Evolutionary conservation across 2,797 vertebrate genomes (phyloP).

Genomic region (Pelochelys cantorii): DNA sequence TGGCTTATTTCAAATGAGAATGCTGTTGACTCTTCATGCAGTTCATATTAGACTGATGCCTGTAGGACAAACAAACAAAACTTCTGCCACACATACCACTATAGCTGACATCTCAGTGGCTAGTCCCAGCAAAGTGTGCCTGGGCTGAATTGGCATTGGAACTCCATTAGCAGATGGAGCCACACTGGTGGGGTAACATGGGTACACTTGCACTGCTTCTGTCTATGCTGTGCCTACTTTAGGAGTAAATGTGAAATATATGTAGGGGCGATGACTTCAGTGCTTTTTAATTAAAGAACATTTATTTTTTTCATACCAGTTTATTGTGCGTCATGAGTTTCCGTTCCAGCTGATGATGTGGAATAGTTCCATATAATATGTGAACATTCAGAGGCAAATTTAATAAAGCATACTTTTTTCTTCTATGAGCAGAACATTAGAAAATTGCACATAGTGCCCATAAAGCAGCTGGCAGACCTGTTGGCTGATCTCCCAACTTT

Average conservation of each 20-base stretch:
- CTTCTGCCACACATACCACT: not conserved
- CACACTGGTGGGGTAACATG: not conserved
- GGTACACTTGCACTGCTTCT: fast-evolving
- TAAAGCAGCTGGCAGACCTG: slow-evolving; percentile 23
- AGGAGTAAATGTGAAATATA: not conserved
- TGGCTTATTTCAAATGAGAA: not conserved
- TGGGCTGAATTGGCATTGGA: not conserved
- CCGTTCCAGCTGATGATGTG: not conserved
- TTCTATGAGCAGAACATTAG: slow-evolving; percentile 15
- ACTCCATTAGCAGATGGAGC: fast-evolving
- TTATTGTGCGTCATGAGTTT: not conserved
- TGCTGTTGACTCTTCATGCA: not conserved
- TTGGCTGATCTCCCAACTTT: not conserved
- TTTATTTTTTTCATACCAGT: not conserved
- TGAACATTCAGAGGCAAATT: slow-evolving; percentile 28
- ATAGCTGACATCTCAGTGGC: not conserved
- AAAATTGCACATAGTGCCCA: slow-evolving; percentile 14
- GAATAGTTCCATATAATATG: not conserved
- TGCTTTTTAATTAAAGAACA: slow-evolving; percentile 10
- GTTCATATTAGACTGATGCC: not conserved
- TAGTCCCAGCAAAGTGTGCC: not conserved
- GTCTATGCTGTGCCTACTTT: not conserved
- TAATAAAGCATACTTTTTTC: slow-evolving; percentile 29
- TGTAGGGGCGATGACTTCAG: not conserved
- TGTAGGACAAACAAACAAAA: not conserved